phyloP scores from a whole-genome alignment of 2,797 vertebrate genomes.

The Agapornis canus region DNA sequence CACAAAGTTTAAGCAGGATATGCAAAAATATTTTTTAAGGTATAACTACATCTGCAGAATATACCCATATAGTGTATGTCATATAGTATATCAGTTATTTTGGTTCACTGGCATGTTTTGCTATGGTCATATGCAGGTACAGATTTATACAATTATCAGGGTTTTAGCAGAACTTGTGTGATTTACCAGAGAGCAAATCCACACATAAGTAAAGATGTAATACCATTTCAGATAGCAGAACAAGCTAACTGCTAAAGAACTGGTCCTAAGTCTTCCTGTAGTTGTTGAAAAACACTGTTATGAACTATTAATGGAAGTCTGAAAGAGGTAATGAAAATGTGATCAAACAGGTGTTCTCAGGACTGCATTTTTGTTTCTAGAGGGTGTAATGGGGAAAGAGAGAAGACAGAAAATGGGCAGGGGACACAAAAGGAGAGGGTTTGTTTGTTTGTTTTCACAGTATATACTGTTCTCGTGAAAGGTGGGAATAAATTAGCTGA shows the following conservation, averaged over 20 bases:
- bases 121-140: background rate
- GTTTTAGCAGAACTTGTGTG: background rate
- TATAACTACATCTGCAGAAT: background rate
- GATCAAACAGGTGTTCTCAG: background rate
- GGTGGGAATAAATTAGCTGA: background rate
- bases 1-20: background rate
- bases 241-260: background rate
- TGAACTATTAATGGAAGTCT: background rate
- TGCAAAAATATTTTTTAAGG: background rate
- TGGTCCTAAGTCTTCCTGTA: background rate
- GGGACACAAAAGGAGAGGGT: background rate
- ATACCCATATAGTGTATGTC: background rate
- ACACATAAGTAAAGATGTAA: background rate
- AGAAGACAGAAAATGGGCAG: background rate
- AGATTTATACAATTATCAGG: background rate
- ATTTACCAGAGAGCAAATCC: background rate
- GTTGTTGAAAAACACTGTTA: background rate
- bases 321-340: background rate
- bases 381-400: background rate
- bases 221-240: background rate
- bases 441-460: background rate
- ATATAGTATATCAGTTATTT: background rate
- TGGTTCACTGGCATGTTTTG: background rate
- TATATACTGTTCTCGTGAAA: background rate
- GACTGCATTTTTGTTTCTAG: background rate